A percentile compares a stretch with the other conserved stretches of the same genome.
Conservation (phyloP, 2,888 invertebrate genomes). For the Colletes collaris region DNA sequence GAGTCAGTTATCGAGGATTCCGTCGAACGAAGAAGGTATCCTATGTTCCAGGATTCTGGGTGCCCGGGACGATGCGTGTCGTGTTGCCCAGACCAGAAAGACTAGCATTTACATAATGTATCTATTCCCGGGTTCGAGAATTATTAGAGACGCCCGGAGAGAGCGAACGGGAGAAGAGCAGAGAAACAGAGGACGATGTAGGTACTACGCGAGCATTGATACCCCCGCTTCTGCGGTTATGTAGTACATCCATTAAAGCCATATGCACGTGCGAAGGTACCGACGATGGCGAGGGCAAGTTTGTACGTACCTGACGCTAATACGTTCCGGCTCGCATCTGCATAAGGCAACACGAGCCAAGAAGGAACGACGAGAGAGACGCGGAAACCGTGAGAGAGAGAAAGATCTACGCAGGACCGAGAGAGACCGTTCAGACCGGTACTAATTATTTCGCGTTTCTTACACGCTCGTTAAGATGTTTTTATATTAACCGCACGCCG, state of each 20-base stretch:
- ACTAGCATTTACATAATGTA: constrained; percentile 52
- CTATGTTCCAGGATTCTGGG: constrained; percentile 20
- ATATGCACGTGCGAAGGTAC: constrained; percentile 71
- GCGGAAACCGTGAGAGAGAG: neutral
- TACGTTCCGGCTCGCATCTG: constrained; percentile 68
- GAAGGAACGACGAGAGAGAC: neutral
- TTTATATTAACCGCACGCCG: constrained; percentile 57
- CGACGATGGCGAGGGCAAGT: constrained; percentile 68
- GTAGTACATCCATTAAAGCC: constrained; percentile 73
- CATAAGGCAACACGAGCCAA: constrained; percentile 63
- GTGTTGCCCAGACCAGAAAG: constrained; percentile 15
- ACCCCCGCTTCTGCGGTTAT: constrained; percentile 67
- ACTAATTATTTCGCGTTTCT: constrained; percentile 76
- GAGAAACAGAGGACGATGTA: constrained; percentile 31
- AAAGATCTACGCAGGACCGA: constrained; percentile 1
- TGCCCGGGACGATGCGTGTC: constrained; percentile 15
- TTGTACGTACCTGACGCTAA: constrained; percentile 70
- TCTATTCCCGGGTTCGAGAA: constrained; percentile 46
- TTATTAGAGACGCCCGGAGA: constrained; percentile 50
- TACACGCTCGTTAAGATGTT: constrained; percentile 70
- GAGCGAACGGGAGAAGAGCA: neutral
- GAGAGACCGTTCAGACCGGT: constrained; percentile 35
- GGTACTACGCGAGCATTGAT: constrained; percentile 61
- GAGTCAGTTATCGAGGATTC: constrained; percentile 36
- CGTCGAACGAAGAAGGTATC: constrained; percentile 27